Base-by-base conservation (phyloP, 2,113 vertebrate genomes). In the Lampris incognitus region DNA sequence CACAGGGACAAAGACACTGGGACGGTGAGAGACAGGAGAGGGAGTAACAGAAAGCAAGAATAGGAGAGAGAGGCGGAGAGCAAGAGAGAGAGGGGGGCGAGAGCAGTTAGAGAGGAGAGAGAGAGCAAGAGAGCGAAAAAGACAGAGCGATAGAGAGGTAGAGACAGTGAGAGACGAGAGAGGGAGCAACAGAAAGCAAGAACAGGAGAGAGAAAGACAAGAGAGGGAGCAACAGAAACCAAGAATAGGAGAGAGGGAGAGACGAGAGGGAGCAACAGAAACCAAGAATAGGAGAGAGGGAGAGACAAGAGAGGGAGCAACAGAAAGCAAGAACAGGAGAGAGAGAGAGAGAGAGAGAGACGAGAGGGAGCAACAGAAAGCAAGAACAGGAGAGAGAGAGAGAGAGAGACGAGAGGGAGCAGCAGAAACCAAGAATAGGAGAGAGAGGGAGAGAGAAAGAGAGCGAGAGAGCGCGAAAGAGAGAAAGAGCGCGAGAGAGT, bases 71-170 rank as follows among this genome's bases (percentile, higher is more conserved):
- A 73, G 68, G 72, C 63, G 63, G 61, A 75, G 69, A 68, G 66
- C 77, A 69, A 77, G 81, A 86, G 73, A 78, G 80, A 84, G 83
- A 76, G 85, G 88, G 85, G 87, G 88, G 67, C 78, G 76, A 78
- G 68, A 59, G 74, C 59, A 44, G 13, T 3, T 10, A 41, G 60
- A 42, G 40, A n/a, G 60, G 7, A 13, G 41, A 36, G 41, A 56
- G 61, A 66, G 46, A 66, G 41, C 1, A 41, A 52, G 54, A 64
- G 70, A 72, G 71, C 66, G 83, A 78, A 80, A 72, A 80, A 78
- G 68, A 78, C 76, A 62, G 61, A 48, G 38, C 9, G 56, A 71
- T 41, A 48, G 61, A 63, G 56, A 70, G 39, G 50, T 37, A 49
- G 46, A 50, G 72, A 76, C 64, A 81, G 73, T 65, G 64, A 38